Percentiles rank a stretch among this genome's conserved stretches.
Conservation (phyloP, 2,797 vertebrate species). For the Setipinna tenuifilis region DNA sequence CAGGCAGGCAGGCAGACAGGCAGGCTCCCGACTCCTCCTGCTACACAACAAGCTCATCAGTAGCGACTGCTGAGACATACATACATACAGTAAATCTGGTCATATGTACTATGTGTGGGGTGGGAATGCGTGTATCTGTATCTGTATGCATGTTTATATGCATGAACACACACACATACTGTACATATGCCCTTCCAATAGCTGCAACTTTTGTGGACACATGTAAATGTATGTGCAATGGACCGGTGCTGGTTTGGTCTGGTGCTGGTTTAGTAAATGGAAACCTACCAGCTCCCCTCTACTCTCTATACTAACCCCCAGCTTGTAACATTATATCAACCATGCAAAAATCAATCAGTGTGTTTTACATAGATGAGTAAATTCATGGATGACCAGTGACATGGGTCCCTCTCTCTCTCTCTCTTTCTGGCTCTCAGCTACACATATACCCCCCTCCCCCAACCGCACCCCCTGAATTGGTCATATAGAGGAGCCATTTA, state of each 20-base stretch:
- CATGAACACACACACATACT: background rate
- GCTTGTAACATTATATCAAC: too few relatives aligned
- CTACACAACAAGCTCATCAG: background rate
- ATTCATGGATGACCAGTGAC: background rate
- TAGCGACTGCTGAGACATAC: background rate
- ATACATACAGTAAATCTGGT: too few relatives aligned
- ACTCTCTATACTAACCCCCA: too few relatives aligned
- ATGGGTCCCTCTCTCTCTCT: background rate
- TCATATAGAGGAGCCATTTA: background rate
- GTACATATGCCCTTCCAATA: background rate
- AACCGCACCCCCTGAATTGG: background rate
- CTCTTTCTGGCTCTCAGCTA: background rate
- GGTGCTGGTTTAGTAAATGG: too few relatives aligned
- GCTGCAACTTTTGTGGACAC: too few relatives aligned
- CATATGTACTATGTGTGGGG: too few relatives aligned
- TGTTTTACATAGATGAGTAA: slow-evolving; percentile 5
- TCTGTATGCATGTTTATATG: too few relatives aligned
- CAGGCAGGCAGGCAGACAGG: too few relatives aligned
- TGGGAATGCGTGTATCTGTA: too few relatives aligned
- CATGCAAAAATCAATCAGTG: background rate
- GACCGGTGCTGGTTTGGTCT: too few relatives aligned
- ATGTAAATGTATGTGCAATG: too few relatives aligned
- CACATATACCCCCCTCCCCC: background rate
- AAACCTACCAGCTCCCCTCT: too few relatives aligned
- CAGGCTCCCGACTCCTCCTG: background rate